Percentiles rank a stretch among this genome's conserved stretches.
These are phyloP conservation scores for Daphoenositta chrysoptera DNA, from an alignment of 2,113 vertebrate species.

Conservation along the genomic window DNA sequence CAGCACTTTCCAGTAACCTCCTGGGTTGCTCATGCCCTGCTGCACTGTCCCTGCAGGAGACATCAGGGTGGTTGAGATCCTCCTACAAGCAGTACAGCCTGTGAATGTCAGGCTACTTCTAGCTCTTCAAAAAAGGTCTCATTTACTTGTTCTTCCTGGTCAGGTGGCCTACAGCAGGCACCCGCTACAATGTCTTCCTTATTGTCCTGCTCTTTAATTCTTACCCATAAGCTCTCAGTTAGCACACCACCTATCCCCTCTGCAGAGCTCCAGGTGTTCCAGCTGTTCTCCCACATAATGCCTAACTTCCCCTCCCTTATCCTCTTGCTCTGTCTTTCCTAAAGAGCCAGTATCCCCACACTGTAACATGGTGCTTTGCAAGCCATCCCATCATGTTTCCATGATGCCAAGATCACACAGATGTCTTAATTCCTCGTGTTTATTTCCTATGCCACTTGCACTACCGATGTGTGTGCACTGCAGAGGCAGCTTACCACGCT, in stretches of 20 bases:
- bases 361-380: accelerated
- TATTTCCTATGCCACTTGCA: neutral
- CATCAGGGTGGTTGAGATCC: neutral
- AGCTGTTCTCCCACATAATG: neutral
- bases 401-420: neutral
- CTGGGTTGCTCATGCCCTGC: neutral
- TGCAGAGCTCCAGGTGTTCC: neutral
- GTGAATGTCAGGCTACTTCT: neutral
- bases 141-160: neutral
- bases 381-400: neutral
- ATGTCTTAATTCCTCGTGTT: neutral
- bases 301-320: neutral
- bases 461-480: neutral
- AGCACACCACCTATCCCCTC: neutral
- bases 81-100: accelerated
- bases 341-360: neutral
- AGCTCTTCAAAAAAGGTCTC: neutral
- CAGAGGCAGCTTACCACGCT: neutral
- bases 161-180: neutral
- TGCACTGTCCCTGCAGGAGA: accelerated
- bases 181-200: neutral
- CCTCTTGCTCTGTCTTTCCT: neutral
- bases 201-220: neutral
- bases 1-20: neutral
- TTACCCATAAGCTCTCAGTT: neutral